These are phyloP conservation scores for Scotopteryx bipunctaria DNA, from an alignment of 2,888 invertebrate genomes.

Conservation along the genomic window DNA sequence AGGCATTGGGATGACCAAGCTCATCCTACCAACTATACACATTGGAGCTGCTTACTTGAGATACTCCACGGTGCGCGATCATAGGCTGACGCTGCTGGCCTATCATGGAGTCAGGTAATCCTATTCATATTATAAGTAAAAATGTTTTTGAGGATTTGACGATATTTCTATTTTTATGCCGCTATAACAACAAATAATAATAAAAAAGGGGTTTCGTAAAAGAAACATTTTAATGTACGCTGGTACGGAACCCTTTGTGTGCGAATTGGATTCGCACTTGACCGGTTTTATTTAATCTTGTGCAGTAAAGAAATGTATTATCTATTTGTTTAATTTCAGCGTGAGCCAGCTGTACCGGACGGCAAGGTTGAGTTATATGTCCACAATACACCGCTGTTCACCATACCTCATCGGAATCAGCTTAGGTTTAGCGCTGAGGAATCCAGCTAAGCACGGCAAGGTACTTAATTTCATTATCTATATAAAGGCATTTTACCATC, in stretches of 20 bases:
- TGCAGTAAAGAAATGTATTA: no score
- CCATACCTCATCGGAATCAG: conserved; percentile 86
- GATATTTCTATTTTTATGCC: no score
- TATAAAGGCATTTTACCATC: background rate
- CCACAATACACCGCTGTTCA: conserved; percentile 85
- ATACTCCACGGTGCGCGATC: conserved; percentile 83
- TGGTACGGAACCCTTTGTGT: no score
- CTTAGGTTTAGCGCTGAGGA: conserved; percentile 82
- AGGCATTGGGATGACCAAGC: conserved; percentile 79
- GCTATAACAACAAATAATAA: no score
- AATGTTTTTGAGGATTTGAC: no score
- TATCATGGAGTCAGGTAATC: conserved; percentile 90
- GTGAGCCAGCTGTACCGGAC: conserved; percentile 87
- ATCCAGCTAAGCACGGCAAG: conserved; percentile 64
- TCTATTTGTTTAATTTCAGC: conserved; percentile 79
- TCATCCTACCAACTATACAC: conserved; percentile 81
- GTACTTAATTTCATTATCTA: conserved; percentile 40
- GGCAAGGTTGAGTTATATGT: conserved; percentile 85
- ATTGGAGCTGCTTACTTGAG: conserved; percentile 85
- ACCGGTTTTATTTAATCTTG: no score
- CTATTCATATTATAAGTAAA: no score
- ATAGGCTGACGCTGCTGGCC: conserved; percentile 85
- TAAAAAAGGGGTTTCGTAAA: no score
- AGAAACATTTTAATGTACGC: no score
- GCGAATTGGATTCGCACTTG: background rate